Conservation (phyloP, 2,113 vertebrate species). For the Misgurnus anguillicaudatus region DNA sequence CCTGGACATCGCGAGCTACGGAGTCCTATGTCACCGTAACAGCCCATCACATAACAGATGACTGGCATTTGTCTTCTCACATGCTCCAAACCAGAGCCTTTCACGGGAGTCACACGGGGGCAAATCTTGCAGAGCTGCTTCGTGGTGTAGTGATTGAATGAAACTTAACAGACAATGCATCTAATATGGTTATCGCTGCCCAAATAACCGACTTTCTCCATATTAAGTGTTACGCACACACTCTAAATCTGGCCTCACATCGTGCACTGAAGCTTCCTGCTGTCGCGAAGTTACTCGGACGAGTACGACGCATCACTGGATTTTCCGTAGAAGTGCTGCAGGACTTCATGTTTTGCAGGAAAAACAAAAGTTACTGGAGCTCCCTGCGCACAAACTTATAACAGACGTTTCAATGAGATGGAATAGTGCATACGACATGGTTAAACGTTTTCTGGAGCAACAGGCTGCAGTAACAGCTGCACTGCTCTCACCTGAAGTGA, state of each 20-base stretch:
- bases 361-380: conserved; percentile 45
- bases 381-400: conserved; percentile 18
- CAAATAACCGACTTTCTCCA: conserved; percentile 8
- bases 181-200: conserved; percentile 25
- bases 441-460: conserved; percentile 35
- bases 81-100: conserved; percentile 23
- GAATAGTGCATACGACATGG: conserved; percentile 36
- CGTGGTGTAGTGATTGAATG: conserved; percentile 1
- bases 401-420: conserved; percentile 37
- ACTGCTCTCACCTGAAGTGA: conserved; percentile 23
- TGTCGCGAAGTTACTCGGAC: conserved; percentile 35
- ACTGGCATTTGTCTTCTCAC: conserved; percentile 14
- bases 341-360: conserved; percentile 30
- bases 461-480: conserved; percentile 33
- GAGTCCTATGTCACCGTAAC: conserved; percentile 26
- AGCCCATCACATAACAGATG: conserved; percentile 15
- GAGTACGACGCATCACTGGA: conserved; percentile 16
- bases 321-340: conserved; percentile 28
- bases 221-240: conserved; percentile 27
- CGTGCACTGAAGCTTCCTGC: conserved; percentile 26
- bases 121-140: conserved; percentile 24
- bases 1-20: background rate
- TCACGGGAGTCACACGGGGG: conserved; percentile 23
- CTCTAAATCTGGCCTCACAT: conserved; percentile 31
- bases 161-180: conserved; percentile 26